Evolutionary conservation across 2,113 vertebrate genomes (phyloP), one percentile per base, ranked within the genome.

Genomic region (Myotis lucifugus): DNA sequence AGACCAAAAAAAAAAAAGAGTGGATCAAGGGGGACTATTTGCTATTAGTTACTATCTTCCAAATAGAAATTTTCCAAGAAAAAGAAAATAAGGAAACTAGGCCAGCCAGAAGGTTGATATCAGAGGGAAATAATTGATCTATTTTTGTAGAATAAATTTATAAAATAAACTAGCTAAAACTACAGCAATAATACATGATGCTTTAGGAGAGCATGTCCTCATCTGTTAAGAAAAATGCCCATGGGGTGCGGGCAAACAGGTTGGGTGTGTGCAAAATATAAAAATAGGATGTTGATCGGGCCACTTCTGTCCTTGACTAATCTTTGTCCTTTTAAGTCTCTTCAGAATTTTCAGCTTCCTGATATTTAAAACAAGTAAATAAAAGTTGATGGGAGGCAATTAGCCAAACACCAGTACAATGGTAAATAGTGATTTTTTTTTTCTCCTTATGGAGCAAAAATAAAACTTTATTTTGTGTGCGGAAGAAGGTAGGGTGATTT

Each of bases 281-380:
- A 69, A 90, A 85, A 21, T 64, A 69, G 17, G 9, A 85, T 21
- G 32, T 11, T 92, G 61, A 86, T 50, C 40, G 10, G 32, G 25
- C 12, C 40, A 78, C 5, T 74, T 94, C 70, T 61, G 6, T n/a
- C 40, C 19, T 85, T 66, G 40, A 69, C 29, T 81, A 76, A 52
- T 69, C 25, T 78, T 87, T 79, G 12, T 85, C 37, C 23, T 92
- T 93, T 88, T 50, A 85, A 59, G 6, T 61, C 25, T 88, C 29
- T 32, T 95, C 48, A 64, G 76, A 78, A 42, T 76, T 83, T 92
- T 83, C 46, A 78, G 9, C 34, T 96, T 88, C 27, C 52, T 83
- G 48, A 27, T 87, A 67, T 77, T 85, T 37, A 37, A 96, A 89
- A 95, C 34, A 89, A 83, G 14, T 64, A 74, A 97, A 86, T 89